Base-by-base conservation (phyloP, 2,888 invertebrate genomes). In the Lissocephala sabroskyi region DNA sequence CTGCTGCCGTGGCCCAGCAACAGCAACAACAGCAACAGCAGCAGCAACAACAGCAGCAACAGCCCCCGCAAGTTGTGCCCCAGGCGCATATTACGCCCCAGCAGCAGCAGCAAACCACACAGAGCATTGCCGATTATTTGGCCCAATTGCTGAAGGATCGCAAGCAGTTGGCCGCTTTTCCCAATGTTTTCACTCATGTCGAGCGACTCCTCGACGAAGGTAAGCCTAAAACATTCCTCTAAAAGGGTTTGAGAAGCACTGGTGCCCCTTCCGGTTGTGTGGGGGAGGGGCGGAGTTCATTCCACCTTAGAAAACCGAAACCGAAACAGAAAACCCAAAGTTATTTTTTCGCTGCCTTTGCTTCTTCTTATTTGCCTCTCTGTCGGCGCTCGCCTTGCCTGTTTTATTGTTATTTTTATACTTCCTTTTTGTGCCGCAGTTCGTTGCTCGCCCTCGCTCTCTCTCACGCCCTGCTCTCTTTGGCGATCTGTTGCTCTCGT, bases 61-160 rank as follows among this genome's bases (percentile, higher is more conserved):
- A 66, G 53, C 56, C 70, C 53, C 59, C 60, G 45, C 70, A 65
- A 61, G 65, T 67, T 43, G 67, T 71, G 54, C 55, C 63, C 49
- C 71, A 71, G 46, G 71, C 71, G 51, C 55, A 52, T 49, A 62
- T 70, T 58, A 74, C 75, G 42, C 75, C 71, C 29, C 75, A 73
- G 56, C 77, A 77, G 49, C 82, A 82, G 65, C 83, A 82, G 68
- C 89, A 91, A 82, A 93, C 92, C 86, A 95, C 95, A 87, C 95
- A 96, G 87, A 96, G 95, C 89, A 95, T 96, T 89, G 97, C 98
- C 87, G 98, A 99, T 89, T 99, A 99, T 89, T 91, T 99, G 90
- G 97, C 98, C 86, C 98, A 99, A 89, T 91, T 99, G 88, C 91
- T 99, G 86, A 99, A 99, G 91, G 99, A 99, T 91, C 96, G 98